Conservation (phyloP, 1,140 invertebrate genomes). For the Polypedilum pembai region DNA sequence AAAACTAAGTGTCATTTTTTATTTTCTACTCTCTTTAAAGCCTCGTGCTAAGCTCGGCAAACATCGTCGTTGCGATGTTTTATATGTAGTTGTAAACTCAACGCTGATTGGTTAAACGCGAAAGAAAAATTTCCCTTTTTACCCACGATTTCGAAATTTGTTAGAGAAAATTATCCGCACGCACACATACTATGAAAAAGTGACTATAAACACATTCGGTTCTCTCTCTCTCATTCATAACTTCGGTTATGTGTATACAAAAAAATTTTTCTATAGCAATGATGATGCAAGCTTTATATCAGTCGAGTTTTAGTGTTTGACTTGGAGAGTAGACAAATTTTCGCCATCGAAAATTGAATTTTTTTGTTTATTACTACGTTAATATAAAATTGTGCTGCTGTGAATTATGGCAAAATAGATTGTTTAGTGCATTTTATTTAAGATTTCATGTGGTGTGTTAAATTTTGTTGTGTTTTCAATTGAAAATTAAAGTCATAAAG, state of each 20-base stretch:
- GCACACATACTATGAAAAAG: neutral
- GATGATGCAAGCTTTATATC: slow-evolving; percentile 28
- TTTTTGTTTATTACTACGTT: slow-evolving; percentile 26
- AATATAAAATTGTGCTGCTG: slow-evolving; percentile 1
- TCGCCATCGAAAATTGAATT: slow-evolving; percentile 14
- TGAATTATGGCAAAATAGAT: slow-evolving; percentile 1
- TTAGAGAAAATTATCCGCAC: neutral
- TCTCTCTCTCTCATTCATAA: neutral
- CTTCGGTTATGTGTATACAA: slow-evolving; percentile 1
- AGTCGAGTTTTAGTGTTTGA: slow-evolving; percentile 25
- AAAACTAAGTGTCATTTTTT: slow-evolving; percentile 9
- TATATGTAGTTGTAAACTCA: neutral
- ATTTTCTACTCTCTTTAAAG: neutral
- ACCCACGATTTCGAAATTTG: neutral
- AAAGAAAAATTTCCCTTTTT: slow-evolving; percentile 21
- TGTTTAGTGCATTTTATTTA: neutral
- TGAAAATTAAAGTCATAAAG: neutral
- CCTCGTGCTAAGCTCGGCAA: neutral
- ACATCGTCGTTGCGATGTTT: neutral
- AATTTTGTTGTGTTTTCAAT: neutral
- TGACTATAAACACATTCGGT: neutral
- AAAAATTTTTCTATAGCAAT: slow-evolving; percentile 5
- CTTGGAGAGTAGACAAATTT: slow-evolving; percentile 28
- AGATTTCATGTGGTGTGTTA: neutral
- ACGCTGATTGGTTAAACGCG: neutral